phyloP scores from a whole-genome alignment of 2,113 vertebrate species.

The Istiophorus platypterus region DNA sequence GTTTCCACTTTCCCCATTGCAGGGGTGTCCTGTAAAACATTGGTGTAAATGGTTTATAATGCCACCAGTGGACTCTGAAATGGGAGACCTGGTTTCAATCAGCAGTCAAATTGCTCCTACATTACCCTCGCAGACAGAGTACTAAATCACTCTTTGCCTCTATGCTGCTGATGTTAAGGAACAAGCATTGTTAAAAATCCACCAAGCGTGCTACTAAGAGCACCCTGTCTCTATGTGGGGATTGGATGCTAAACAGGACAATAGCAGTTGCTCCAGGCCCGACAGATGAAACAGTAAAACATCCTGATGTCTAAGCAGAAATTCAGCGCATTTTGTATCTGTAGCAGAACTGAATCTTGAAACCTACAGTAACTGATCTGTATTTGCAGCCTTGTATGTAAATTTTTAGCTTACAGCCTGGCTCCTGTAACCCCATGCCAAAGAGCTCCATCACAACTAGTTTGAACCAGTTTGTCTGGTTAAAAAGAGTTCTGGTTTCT shows the following conservation, averaged over 20 bases:
- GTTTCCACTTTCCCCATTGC: slow-evolving; percentile 81
- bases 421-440: slow-evolving; percentile 12
- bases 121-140: slow-evolving; percentile 78
- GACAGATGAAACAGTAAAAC: slow-evolving; percentile 23
- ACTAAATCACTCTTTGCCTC: slow-evolving; percentile 76
- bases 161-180: slow-evolving; percentile 68
- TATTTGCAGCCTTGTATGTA: slow-evolving; percentile 31
- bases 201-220: slow-evolving; percentile 64
- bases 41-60: slow-evolving; percentile 86
- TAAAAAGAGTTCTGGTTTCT: slow-evolving; percentile 68
- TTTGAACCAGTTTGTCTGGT: slow-evolving; percentile 69
- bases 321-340: slow-evolving; percentile 17
- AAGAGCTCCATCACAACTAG: slow-evolving; percentile 56
- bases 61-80: slow-evolving; percentile 83
- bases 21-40: slow-evolving; percentile 80
- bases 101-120: slow-evolving; percentile 84
- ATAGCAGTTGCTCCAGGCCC: slow-evolving; percentile 36
- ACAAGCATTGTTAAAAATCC: slow-evolving; percentile 76
- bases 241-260: slow-evolving; percentile 61
- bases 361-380: slow-evolving; percentile 5
- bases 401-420: slow-evolving; percentile 29
- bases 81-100: slow-evolving; percentile 87
- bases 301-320: slow-evolving; percentile 48
- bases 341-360: not conserved
- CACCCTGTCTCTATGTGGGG: slow-evolving; percentile 42